Base-by-base conservation (phyloP, 2,113 vertebrate genomes). In the Ceuthmochares aereus region DNA sequence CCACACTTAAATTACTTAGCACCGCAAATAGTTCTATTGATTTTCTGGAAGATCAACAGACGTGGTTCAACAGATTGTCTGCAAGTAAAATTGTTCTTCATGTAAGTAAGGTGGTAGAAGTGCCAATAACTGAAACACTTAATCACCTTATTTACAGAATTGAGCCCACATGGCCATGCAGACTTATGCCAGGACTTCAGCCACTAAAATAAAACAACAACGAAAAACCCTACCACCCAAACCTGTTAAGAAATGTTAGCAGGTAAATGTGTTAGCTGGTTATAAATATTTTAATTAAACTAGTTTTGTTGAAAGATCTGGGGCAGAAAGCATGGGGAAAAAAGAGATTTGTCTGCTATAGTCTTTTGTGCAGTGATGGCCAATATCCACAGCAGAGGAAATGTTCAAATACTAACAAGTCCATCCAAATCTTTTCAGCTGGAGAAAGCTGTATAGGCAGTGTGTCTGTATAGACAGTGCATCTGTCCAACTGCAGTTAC, bases 31-130 rank as follows among this genome's bases (percentile, higher is more conserved):
- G 56, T 88, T 94, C 52, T 86, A 94, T 84, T 89, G 95, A 89
- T 95, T 95, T 95, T 90, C 89, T 86, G 86, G 69, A 95, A 78
- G 64, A 97, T 90, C 96, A 95, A 74, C 82, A 90, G 85, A 83
- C 3, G 8, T 69, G 81, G 67, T 90, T 93, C 91, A 90, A 86
- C 84, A 96, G 91, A 93, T 91, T 95, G 87, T 90, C 81, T 91
- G 91, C 84, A 90, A 96, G 72, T 59, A 85, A 91, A 96, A 96
- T 69, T 85, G 87, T 88, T 36, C 67, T 91, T 85, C 82, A 12
- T 76, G 79, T 74, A 84, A 95, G 37, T 37, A 86, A 94, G 82
- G 87, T 88, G 68, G 87, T 85, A 79, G 63, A 83, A 93, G 52
- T 87, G 87, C 82, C 90, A 91, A 87, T 58, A 93, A 73, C 34